phyloP scores from a whole-genome alignment of 1,140 invertebrate genomes.

The Amyelois transitella region DNA sequence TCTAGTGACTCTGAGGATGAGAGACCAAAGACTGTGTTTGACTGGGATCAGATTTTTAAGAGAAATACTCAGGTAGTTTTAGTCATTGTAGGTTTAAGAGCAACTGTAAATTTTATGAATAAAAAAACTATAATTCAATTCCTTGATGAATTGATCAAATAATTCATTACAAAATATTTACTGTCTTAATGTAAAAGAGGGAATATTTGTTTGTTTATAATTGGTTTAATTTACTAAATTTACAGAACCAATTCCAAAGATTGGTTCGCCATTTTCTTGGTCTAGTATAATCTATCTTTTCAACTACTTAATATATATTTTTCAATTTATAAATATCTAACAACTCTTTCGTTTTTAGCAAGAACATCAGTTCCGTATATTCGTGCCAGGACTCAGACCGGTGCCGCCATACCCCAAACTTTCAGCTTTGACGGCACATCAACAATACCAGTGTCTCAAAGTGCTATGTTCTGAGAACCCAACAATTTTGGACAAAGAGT shows the following conservation, averaged over 20 bases:
- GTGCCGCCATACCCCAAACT: slow-evolving; percentile 34
- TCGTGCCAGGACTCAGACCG: slow-evolving; percentile 35
- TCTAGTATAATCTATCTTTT: background rate
- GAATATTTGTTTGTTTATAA: no score
- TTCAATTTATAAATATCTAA: background rate
- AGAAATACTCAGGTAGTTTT: slow-evolving; percentile 24
- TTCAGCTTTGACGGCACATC: slow-evolving; percentile 29
- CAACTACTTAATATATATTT: no score
- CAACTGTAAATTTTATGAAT: no score
- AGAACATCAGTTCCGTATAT: slow-evolving; percentile 19
- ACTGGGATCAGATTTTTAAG: slow-evolving; percentile 55
- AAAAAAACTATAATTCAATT: no score
- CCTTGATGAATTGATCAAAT: no score
- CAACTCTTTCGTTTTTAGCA: slow-evolving; percentile 18
- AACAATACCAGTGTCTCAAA: slow-evolving; percentile 46
- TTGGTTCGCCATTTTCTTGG: no score
- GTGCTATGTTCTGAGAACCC: slow-evolving; percentile 38
- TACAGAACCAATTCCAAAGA: no score
- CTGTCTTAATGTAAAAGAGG: no score
- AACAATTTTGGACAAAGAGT: slow-evolving; percentile 23
- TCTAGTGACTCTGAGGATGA: slow-evolving; percentile 54
- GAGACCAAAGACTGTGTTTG: slow-evolving; percentile 14
- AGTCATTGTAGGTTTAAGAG: no score
- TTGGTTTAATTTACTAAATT: no score
- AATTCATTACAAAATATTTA: no score